Evolutionary conservation across 2,888 invertebrate species (phyloP), one percentile per base, ranked within the genome.

Genomic region (Ramazzottius varieornatus): DNA sequence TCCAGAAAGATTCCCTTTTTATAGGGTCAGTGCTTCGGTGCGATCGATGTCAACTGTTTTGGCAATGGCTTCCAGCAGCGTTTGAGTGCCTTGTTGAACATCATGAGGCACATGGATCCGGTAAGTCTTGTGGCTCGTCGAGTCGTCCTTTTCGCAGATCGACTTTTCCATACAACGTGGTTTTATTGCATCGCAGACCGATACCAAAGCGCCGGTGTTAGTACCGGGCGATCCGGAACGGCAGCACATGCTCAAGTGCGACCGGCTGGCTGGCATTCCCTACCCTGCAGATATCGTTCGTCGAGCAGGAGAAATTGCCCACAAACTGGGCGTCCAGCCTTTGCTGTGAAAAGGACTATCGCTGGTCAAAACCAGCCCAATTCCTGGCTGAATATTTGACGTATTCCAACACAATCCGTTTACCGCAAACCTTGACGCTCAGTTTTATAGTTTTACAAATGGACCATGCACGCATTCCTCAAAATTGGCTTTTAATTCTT

Each of bases 221-320:
- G 83, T 89, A 0, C 83, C 90, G 29, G 92, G 92, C 0, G 92
- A 93, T 74, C 86, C 86, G 63, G 91, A 91, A 73, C 80, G 81
- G 65, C 73, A 74, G 1, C 82, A 84, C 67, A 86, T 84, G 77
- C 76, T 78, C 33, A 78, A 80, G 65, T 84, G 86, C 0, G 83
- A 87, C 65, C 71, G 73, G 29, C 78, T 79, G 8, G 90, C 89
- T 8, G 87, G 87, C 0, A 83, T 92, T 34, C 76, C 79, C 0
- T 91, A 89, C 72, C 82, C 87, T 67, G 77, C 81, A 67, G 86
- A 87, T 73, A 88, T 88, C 75, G 79, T 91, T 54, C 13, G 20
- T 4, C 54, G 24, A 4, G 13, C 54, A 4, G 29, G 24, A 8
- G 54, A 54, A 29, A 24, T 54, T 8, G 54, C 54, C 8, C 54